phyloP scores from a whole-genome alignment of 2,113 vertebrate genomes.

The Amphilophus citrinellus region DNA sequence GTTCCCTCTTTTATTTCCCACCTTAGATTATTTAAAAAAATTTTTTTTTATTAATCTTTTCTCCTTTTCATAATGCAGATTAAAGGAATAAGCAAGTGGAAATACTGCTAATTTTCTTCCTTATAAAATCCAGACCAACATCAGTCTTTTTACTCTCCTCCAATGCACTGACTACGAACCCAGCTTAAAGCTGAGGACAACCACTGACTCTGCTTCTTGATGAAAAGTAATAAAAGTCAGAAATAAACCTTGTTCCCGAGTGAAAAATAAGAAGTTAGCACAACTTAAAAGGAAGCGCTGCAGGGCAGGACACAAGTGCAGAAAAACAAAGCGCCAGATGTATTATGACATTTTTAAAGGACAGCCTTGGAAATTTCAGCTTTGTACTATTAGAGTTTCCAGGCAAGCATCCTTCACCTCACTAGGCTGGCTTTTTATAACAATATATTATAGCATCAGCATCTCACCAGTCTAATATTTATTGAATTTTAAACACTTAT shows the following conservation, averaged over 20 bases:
- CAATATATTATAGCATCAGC: background rate
- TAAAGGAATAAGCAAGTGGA: background rate
- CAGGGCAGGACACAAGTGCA: conserved; percentile 32
- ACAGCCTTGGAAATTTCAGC: conserved; percentile 26
- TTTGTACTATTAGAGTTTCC: conserved; percentile 18
- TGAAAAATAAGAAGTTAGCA: conserved; percentile 32
- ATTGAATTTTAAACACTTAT: background rate
- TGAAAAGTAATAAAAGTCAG: conserved; percentile 48
- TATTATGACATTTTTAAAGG: conserved; percentile 52
- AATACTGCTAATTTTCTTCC: background rate
- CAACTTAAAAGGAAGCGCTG: conserved; percentile 23
- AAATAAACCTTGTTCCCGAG: conserved; percentile 33
- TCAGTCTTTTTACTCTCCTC: background rate
- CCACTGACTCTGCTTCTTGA: background rate
- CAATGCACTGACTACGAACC: background rate
- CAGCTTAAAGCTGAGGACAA: conserved; percentile 26
- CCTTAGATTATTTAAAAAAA: background rate
- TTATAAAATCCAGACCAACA: background rate
- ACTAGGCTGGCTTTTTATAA: background rate
- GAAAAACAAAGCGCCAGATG: conserved; percentile 39
- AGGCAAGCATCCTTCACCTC: conserved; percentile 20
- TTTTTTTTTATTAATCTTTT: background rate
- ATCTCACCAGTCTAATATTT: background rate
- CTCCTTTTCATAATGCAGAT: background rate
- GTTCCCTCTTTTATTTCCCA: background rate